Percentiles rank a stretch among this genome's conserved stretches.
Conservation (phyloP, 2,797 vertebrate species). For the Xenopus petersii region DNA sequence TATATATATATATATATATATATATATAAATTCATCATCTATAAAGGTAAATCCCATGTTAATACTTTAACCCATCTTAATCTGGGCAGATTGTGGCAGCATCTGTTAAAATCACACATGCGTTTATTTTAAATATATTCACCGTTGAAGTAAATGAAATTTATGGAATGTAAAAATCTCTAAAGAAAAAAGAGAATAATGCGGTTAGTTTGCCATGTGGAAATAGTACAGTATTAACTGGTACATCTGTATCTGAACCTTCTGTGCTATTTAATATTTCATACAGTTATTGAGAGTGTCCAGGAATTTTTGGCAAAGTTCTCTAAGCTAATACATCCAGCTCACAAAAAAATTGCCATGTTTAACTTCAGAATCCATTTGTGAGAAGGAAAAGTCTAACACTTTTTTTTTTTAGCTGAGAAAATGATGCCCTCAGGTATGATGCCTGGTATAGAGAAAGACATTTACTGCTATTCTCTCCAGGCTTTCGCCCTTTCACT, state of each 20-base stretch:
- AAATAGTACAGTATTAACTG: neutral
- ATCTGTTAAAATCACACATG: too few relatives aligned
- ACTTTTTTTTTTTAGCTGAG: slow-evolving; percentile 35
- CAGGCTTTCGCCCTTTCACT: slow-evolving; percentile 18
- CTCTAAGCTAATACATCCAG: neutral
- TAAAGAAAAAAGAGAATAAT: slow-evolving; percentile 2
- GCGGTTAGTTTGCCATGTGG: neutral
- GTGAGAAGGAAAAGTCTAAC: neutral
- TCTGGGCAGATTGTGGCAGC: too few relatives aligned
- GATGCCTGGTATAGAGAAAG: neutral
- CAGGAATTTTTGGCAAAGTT: neutral
- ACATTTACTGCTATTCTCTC: slow-evolving; percentile 31
- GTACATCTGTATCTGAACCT: neutral
- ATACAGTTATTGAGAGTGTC: slow-evolving; percentile 14
- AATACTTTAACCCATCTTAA: too few relatives aligned
- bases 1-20: too few relatives aligned
- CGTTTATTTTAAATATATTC: too few relatives aligned
- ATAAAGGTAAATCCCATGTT: too few relatives aligned
- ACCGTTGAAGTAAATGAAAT: too few relatives aligned
- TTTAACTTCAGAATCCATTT: slow-evolving; percentile 23
- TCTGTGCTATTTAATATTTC: slow-evolving; percentile 21
- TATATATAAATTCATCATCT: too few relatives aligned
- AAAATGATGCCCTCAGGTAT: slow-evolving; percentile 40
- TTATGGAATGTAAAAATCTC: too few relatives aligned
- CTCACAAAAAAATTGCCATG: slow-evolving; percentile 13